Evolutionary conservation across 2,888 invertebrate species (phyloP), one percentile per base, ranked within the genome.

Genomic region (Uropetala carovei): DNA sequence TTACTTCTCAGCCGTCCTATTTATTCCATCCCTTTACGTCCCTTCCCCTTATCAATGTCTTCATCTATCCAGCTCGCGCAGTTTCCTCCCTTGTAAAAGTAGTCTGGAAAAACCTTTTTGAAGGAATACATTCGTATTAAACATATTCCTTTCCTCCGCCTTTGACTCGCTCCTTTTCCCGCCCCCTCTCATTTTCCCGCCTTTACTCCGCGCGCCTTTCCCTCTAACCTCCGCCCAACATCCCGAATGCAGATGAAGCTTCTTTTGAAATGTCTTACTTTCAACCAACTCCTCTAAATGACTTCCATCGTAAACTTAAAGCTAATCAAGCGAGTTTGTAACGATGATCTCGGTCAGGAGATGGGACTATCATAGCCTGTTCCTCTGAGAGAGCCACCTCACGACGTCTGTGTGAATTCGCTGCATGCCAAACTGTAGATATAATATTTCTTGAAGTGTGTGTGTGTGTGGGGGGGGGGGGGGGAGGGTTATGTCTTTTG

Each of bases 351-450:
- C 14, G 14, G n/a, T 7, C 64, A 0, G 14, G 16, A 14, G 64
- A 64, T 68, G 68, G 68, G 68, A 22, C 68, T 68, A 68, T n/a
- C 18, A 68, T 22, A 18, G 68, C 22, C 68, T n/a, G 18, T 68
- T 68, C n/a, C 68, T 18, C 11, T n/a, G 68, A 68, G n/a, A 68
- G 68, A 68, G 68, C 68, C 68, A 68, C 68, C 68, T 68, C 68
- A 68, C 68, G 68, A 68, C 68, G 68, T 68, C 68, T n/a, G 18
- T 68, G 68, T 68, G 68, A 68, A 68, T 18, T 68, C 22, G 68
- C 18, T n/a, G 68, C 22, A 68, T 68, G 68, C n/a, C 68, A 68
- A 68, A 68, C 18, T 68, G n/a, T 68, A 68, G 68, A 68, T n/a
- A 68, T 18, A 68, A 68, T 68, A 68, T 68, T 68, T 22, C n/a